Base-by-base conservation (phyloP, 2,113 vertebrate species). In the Camelus bactrianus region DNA sequence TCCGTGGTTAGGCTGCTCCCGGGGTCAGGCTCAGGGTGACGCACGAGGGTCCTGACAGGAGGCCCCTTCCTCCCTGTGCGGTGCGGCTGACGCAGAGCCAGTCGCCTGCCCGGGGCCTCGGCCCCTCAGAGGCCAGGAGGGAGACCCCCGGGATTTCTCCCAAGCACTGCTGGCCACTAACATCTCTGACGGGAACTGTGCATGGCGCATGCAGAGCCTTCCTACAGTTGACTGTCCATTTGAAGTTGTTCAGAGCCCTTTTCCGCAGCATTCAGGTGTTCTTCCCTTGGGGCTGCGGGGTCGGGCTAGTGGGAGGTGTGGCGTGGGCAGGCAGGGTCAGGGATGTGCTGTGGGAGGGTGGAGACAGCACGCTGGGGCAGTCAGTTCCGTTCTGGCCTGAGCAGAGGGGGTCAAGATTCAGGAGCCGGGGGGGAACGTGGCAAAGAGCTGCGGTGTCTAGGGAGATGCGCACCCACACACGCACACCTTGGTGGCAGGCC, bases 161-260 rank as follows among this genome's bases (percentile, higher is more conserved):
- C 38, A 42, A 42, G 38, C 38, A 42, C 38, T 5, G 1, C 38
- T 42, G 38, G 38, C 38, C 38, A 42, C 38, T 11, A 12, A n/a
- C 26, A 0, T 9, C 50, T 67, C 16, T 54, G 56, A 22, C 22
- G 19, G 4, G 26, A 8, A 32, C 52, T 17, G 6, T 1, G 42
- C 0, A 2, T 16, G 5, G 6, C 56, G 4, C 15, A 19, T 0
- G 24, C 42, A 5, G 3, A 2, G 24, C 42, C 62, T 22, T 56
- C n/a, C 13, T 9, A 14, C 48, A 3, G 8, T 42, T 10, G 2
- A 8, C 32, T 19, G 32, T 30, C 30, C 17, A 3, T 5, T 13
- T 60, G 58, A 62, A 28, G 30, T 46, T 14, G 14, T 19, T 38
- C 11, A 79, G 82, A 67, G 54, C 4, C 20, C 22, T 56, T 65